Evolutionary conservation across 2,113 vertebrate species (phyloP).

Genomic region (Hydropotes inermis): DNA sequence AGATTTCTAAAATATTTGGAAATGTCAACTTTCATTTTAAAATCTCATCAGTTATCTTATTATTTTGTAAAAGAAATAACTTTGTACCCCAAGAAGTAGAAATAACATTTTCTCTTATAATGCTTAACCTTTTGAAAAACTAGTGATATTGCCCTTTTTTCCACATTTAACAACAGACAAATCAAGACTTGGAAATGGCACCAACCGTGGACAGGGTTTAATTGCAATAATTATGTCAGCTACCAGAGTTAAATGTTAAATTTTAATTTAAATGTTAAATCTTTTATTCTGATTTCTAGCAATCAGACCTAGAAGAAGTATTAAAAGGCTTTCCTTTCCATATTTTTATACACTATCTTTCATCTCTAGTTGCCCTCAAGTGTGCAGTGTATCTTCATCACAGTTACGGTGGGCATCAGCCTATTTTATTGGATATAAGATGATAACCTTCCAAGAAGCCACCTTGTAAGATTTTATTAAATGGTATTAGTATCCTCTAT

Average conservation of each 20-base stretch:
- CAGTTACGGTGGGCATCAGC: background rate
- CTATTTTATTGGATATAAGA: background rate
- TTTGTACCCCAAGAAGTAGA: background rate
- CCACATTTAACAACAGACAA: background rate
- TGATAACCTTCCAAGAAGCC: background rate
- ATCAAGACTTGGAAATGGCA: background rate
- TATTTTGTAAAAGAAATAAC: constrained; percentile 2
- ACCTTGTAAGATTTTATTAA: background rate
- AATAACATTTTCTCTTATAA: background rate
- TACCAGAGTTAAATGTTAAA: constrained; percentile 8
- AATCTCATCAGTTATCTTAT: background rate
- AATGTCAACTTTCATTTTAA: background rate
- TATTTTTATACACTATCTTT: background rate
- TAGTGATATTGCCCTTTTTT: background rate
- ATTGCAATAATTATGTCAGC: background rate
- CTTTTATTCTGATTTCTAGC: constrained; percentile 1
- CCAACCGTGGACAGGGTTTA: background rate
- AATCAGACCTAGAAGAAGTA: background rate
- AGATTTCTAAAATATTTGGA: constrained; percentile 21
- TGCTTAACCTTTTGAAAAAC: background rate
- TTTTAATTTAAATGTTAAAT: background rate
- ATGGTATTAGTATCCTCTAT: background rate
- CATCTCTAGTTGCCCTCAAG: background rate
- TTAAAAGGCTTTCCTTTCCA: background rate
- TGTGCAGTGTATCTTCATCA: background rate